Conservation (phyloP, 1,140 invertebrate genomes). For the Solen grandis region DNA sequence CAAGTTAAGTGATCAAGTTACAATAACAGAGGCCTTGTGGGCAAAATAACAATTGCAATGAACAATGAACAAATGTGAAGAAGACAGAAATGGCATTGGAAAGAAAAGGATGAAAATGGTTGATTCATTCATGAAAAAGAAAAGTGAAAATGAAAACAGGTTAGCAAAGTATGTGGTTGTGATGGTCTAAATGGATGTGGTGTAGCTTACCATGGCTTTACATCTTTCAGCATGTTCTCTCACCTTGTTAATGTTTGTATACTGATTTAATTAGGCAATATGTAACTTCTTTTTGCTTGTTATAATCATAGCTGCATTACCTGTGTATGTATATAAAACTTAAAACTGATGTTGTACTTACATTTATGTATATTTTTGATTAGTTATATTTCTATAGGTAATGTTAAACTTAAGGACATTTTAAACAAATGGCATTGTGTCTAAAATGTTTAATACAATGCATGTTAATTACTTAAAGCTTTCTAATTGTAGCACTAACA, state of each 20-base stretch:
- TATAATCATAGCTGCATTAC: neutral
- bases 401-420: neutral
- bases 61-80: conserved; percentile 17
- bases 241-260: neutral
- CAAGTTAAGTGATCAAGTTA: neutral
- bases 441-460: neutral
- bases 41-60: too few relatives aligned
- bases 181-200: neutral
- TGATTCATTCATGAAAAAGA: neutral
- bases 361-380: neutral
- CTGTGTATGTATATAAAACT: neutral
- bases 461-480: neutral
- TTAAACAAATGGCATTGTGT: neutral
- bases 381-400: neutral
- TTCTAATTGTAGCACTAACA: neutral
- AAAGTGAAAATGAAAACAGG: neutral
- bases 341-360: neutral
- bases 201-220: neutral
- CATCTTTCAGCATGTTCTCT: neutral
- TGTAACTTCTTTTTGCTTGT: neutral
- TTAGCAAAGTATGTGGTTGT: neutral
- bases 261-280: neutral
- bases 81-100: conserved; percentile 19
- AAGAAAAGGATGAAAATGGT: conserved; percentile 7
- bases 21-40: conserved; percentile 14